Evolutionary conservation across 2,113 vertebrate species (phyloP).

Genomic region (Sturnus vulgaris): DNA sequence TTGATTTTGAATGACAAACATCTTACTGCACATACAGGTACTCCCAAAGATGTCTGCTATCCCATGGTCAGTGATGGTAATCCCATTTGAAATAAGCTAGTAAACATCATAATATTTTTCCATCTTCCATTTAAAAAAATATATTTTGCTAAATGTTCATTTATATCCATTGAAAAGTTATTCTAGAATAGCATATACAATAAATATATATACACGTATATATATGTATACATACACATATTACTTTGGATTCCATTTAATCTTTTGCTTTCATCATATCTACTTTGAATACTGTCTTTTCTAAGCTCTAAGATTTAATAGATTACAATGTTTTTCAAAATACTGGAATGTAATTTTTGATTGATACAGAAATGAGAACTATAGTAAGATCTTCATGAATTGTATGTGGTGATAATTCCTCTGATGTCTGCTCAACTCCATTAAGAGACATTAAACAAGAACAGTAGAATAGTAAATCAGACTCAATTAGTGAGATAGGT

Average conservation of each 20-base stretch:
- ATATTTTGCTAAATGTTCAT: not conserved
- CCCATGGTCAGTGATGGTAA: not conserved
- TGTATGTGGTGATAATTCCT: not conserved
- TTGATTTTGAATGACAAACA: not conserved
- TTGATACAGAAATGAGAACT: not conserved
- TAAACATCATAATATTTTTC: not conserved
- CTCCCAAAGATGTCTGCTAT: not conserved
- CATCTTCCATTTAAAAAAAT: not conserved
- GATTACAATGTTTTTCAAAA: not conserved
- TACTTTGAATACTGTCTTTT: not conserved
- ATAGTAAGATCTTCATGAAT: not conserved
- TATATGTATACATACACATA: not conserved
- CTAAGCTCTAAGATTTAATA: not conserved
- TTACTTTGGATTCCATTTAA: not conserved
- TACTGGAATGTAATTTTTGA: not conserved
- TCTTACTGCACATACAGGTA: not conserved
- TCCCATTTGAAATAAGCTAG: not conserved
- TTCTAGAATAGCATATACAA: not conserved
- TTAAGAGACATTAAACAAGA: not conserved
- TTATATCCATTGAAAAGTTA: not conserved
- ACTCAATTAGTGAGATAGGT: not conserved
- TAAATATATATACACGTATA: not conserved
- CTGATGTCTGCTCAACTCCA: not conserved
- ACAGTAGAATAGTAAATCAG: not conserved
- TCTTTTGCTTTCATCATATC: not conserved